Conservation (phyloP, 1,140 invertebrate species). For the Anastatus disparis region DNA sequence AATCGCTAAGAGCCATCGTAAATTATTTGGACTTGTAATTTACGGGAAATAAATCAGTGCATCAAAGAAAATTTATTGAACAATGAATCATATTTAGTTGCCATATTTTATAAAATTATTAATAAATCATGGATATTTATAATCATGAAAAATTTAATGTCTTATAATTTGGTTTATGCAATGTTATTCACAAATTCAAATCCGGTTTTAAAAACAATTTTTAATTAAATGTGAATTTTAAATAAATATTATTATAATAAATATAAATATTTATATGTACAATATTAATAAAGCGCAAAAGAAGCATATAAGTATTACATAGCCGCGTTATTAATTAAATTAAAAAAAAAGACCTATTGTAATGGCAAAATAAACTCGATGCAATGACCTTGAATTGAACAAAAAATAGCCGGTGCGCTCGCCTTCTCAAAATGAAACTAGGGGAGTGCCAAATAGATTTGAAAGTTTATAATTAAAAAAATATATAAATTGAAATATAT, state of each 20-base stretch:
- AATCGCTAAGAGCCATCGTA: no score
- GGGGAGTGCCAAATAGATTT: conserved; percentile 60
- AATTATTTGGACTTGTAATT: not conserved
- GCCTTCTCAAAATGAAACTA: conserved; percentile 55
- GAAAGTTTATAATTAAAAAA: conserved; percentile 57
- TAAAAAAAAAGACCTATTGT: conserved; percentile 51
- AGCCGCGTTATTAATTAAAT: no score
- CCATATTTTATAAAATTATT: no score
- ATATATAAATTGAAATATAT: not conserved
- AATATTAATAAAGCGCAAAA: conserved; percentile 41
- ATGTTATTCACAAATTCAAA: not conserved
- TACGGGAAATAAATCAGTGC: no score
- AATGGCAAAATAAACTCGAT: conserved; percentile 53
- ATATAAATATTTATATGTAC: conserved; percentile 29
- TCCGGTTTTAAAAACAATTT: not conserved
- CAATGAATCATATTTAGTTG: no score
- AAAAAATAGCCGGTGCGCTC: conserved; percentile 58
- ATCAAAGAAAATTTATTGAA: no score
- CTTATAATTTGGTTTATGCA: not conserved
- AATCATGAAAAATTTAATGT: not conserved
- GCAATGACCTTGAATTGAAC: conserved; percentile 64
- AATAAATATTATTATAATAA: conserved; percentile 17
- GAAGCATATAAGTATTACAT: conserved; percentile 44
- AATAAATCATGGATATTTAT: not conserved
- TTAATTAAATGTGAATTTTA: conserved; percentile 26